Evolutionary conservation across 2,888 invertebrate genomes (phyloP), one percentile per base, ranked within the genome.

Genomic region (Bursaphelenchus okinawaensis): DNA sequence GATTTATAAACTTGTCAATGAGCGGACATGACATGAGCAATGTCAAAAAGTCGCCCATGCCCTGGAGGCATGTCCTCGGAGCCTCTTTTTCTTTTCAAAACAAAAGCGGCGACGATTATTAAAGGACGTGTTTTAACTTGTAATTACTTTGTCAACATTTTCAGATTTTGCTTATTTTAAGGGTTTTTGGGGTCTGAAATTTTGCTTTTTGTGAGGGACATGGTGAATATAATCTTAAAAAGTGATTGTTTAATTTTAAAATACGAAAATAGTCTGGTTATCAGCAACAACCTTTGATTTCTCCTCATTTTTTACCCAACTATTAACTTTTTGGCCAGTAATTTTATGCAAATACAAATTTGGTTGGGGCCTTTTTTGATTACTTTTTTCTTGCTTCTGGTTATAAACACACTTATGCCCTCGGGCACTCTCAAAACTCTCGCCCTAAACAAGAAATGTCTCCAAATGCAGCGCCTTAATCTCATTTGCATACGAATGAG

Each of bases 401-500:
- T 40, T 40, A 40, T 40, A 40, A 40, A 40, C 40, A 40, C 6
- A 40, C 40, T 40, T 40, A 40, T 40, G 40, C 40, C 40, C 40
- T 4, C 40, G 40, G 40, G 40, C 40, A n/a, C 40, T 40, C 40
- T 40, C 40, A 40, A 40, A 40, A 40, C 40, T 40, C 40, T 40
- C 40, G 40, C 40, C 40, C n/a, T 40, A 1, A 4, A 40, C 40
- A 40, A 40, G 40, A 40, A 40, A 40, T 40, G 40, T 40, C 40
- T 40, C 40, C 40, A 40, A 40, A 40, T 40, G 40, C 40, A 40
- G 16, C 40, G 40, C 40, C 40, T 40, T 56, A 56, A 56, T 56
- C 56, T 56, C 56, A 56, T 56, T 56, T 56, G 56, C 56, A 56
- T 56, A 27, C 56, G 26, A 40, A 40, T 40, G 40, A 40, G 40